Conservation (phyloP, 2,113 vertebrate species). For the Vidua chalybeata region DNA sequence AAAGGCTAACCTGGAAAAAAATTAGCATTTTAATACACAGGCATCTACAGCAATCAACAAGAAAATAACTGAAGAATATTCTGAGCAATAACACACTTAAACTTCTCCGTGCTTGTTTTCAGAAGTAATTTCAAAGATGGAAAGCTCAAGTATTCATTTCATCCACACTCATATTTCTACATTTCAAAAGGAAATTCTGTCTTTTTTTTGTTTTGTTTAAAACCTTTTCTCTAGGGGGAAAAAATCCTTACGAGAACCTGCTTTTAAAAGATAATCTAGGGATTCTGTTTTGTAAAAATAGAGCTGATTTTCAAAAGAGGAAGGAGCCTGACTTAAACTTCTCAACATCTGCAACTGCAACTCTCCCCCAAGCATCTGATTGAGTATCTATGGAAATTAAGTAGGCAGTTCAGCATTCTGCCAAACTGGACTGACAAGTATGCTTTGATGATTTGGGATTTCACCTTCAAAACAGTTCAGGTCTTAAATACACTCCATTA, state of each 20-base stretch:
- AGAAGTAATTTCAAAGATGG: neutral
- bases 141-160: neutral
- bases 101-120: neutral
- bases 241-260: neutral
- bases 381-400: constrained; percentile 32
- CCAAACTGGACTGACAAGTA: neutral
- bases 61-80: neutral
- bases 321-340: constrained; percentile 6
- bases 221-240: neutral
- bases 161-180: neutral
- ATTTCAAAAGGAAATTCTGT: neutral
- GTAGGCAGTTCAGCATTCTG: neutral
- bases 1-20: neutral
- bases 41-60: neutral
- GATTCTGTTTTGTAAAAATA: constrained; percentile 20
- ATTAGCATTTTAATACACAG: neutral
- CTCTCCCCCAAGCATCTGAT: constrained; percentile 1
- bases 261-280: neutral
- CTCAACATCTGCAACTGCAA: constrained; percentile 38
- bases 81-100: neutral
- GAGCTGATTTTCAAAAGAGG: constrained; percentile 4
- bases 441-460: neutral
- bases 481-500: neutral
- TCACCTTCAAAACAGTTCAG: neutral
- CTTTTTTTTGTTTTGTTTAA: neutral